phyloP scores from a whole-genome alignment of 2,888 invertebrate genomes.

The Aphidoletes aphidimyza region DNA sequence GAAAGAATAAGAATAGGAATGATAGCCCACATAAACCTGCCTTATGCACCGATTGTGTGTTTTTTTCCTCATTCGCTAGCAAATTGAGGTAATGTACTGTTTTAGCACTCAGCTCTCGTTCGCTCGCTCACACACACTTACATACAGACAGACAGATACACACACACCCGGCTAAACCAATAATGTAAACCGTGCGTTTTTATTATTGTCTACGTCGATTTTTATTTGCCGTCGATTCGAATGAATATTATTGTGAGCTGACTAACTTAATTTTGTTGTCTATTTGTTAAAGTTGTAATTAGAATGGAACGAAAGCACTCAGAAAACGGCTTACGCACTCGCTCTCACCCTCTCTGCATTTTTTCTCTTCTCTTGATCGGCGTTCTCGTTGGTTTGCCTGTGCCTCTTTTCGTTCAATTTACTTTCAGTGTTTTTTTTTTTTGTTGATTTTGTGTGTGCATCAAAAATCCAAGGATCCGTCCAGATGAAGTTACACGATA shows the following conservation, averaged over 20 bases:
- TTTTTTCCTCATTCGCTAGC: not conserved
- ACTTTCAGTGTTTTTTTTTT: not conserved
- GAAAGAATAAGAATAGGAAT: not conserved
- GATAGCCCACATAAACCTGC: constrained; percentile 11
- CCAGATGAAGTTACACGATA: constrained; percentile 40
- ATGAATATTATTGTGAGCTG: constrained; percentile 46
- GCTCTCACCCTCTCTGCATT: not conserved
- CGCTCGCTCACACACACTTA: not conserved
- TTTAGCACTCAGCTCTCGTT: not conserved
- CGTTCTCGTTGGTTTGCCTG: not conserved
- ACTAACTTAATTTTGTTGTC: constrained; percentile 42
- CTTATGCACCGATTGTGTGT: not conserved
- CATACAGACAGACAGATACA: not conserved
- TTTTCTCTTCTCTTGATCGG: not conserved
- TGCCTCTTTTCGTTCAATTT: not conserved
- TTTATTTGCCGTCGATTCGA: constrained; percentile 43
- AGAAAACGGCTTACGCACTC: constrained; percentile 46
- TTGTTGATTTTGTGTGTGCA: not conserved
- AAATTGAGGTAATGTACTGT: not conserved
- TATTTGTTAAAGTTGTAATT: constrained; percentile 49
- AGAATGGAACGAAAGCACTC: constrained; percentile 47
- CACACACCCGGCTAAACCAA: not conserved
- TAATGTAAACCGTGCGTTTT: constrained; percentile 23
- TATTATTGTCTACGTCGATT: constrained; percentile 34
- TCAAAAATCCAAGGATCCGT: constrained; percentile 2